Percentiles rank a stretch among this genome's conserved stretches.
phyloP scores from a whole-genome alignment of 2,888 invertebrate species.

The Chloroclystis v-ata region DNA sequence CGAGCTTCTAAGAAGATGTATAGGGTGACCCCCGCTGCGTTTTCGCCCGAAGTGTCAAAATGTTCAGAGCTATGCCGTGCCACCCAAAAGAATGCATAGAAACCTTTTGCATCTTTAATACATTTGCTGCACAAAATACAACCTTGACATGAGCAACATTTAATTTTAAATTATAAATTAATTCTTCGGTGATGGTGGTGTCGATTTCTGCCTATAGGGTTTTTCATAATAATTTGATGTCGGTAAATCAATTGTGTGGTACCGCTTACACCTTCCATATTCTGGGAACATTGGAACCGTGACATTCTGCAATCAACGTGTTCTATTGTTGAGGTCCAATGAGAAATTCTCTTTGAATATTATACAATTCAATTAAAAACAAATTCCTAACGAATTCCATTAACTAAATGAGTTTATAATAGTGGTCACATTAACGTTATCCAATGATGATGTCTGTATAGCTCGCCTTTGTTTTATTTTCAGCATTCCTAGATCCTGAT shows the following conservation, averaged over 20 bases:
- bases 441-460: too few species aligned
- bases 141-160: conserved; percentile 4
- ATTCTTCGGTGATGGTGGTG: conserved; percentile 36
- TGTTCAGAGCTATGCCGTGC: conserved; percentile 58
- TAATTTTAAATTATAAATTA: conserved; percentile 1
- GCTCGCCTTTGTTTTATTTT: conserved; percentile 11
- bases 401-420: too few species aligned
- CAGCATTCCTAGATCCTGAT: conserved; percentile 23
- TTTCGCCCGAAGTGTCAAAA: conserved; percentile 75
- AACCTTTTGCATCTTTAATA: background rate
- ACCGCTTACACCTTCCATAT: conserved; percentile 57
- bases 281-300: conserved; percentile 55
- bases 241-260: conserved; percentile 50
- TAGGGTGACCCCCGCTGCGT: conserved; percentile 65
- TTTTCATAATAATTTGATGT: conserved; percentile 53
- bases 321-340: conserved; percentile 40
- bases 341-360: too few species aligned
- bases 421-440: too few species aligned
- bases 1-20: conserved; percentile 67
- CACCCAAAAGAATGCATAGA: conserved; percentile 41
- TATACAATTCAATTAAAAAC: too few species aligned
- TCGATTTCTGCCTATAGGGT: conserved; percentile 50
- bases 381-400: too few species aligned
- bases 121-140: conserved; percentile 5
- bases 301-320: conserved; percentile 63